Evolutionary conservation across 2,113 vertebrate species (phyloP).

Genomic region (Phrynosoma platyrhinos): DNA sequence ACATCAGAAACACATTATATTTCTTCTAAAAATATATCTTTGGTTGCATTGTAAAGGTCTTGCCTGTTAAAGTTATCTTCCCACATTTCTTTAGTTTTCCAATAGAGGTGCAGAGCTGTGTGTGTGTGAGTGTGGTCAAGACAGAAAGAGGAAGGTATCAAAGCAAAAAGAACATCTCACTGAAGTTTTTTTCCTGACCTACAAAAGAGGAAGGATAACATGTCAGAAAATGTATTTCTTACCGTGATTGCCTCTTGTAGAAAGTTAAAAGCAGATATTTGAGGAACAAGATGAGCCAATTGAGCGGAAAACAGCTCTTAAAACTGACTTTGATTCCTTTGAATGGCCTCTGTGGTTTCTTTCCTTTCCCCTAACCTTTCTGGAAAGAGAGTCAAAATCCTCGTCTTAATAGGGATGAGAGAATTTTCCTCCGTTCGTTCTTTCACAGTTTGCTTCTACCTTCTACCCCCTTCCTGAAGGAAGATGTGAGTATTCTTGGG

Average conservation of each 20-base stretch:
- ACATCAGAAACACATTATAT: constrained; percentile 32
- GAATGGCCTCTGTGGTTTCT: neutral
- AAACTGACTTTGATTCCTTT: neutral
- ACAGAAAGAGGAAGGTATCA: neutral
- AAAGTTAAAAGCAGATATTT: neutral
- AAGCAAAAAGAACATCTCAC: neutral
- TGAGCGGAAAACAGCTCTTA: neutral
- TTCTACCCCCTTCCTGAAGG: neutral
- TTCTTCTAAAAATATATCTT: neutral
- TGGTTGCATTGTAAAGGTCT: neutral
- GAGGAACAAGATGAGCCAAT: neutral
- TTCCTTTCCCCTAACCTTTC: neutral
- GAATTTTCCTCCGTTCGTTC: neutral
- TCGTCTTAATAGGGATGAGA: neutral
- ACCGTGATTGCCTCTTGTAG: neutral
- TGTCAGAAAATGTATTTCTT: constrained; percentile 4
- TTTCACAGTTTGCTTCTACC: no score
- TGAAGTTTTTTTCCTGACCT: neutral
- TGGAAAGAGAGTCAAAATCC: neutral
- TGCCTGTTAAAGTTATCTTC: neutral
- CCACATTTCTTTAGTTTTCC: constrained; percentile 16
- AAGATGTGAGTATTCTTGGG: neutral
- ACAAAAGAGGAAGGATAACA: neutral
- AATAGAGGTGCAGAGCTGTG: neutral
- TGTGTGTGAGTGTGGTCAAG: neutral